Conservation (phyloP, 2,888 invertebrate species). For the Oscheius myriophilus region DNA sequence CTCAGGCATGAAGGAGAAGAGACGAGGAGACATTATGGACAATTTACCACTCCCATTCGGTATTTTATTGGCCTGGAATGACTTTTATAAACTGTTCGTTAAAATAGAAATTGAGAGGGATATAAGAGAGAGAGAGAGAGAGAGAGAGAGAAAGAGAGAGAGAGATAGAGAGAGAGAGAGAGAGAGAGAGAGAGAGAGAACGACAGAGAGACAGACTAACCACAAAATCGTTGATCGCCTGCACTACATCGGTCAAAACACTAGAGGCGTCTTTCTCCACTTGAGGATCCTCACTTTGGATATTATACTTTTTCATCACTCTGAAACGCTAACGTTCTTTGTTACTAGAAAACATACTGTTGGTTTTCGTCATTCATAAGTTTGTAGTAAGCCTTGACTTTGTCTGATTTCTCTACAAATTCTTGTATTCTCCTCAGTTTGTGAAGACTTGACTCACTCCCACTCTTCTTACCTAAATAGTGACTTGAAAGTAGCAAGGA, state of each 20-base stretch:
- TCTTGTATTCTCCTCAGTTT: slow-evolving; percentile 34
- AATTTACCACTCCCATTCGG: slow-evolving; percentile 33
- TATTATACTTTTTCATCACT: slow-evolving; percentile 11
- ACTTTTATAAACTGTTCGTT: background rate
- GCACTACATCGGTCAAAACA: slow-evolving; percentile 18
- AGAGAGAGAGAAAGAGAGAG: no score
- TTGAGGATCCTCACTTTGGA: slow-evolving; percentile 19
- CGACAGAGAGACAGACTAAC: no score
- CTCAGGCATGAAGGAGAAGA: slow-evolving; percentile 57
- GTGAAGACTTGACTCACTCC: slow-evolving; percentile 21
- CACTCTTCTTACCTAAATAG: slow-evolving; percentile 4
- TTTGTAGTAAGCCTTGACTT: slow-evolving; percentile 59
- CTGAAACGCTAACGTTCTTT: background rate
- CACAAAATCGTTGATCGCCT: slow-evolving; percentile 31
- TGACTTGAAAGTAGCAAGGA: no score
- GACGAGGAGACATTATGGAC: slow-evolving; percentile 57
- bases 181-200: no score
- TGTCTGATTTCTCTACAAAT: slow-evolving; percentile 44
- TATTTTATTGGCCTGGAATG: slow-evolving; percentile 12
- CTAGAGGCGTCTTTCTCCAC: slow-evolving; percentile 13
- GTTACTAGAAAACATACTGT: slow-evolving; percentile 35
- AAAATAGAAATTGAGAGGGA: background rate
- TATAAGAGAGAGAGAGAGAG: no score
- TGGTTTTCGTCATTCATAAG: slow-evolving; percentile 56
- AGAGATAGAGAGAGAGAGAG: no score